phyloP scores from a whole-genome alignment of 2,113 vertebrate species.

The Andinoacara biseriatus region DNA sequence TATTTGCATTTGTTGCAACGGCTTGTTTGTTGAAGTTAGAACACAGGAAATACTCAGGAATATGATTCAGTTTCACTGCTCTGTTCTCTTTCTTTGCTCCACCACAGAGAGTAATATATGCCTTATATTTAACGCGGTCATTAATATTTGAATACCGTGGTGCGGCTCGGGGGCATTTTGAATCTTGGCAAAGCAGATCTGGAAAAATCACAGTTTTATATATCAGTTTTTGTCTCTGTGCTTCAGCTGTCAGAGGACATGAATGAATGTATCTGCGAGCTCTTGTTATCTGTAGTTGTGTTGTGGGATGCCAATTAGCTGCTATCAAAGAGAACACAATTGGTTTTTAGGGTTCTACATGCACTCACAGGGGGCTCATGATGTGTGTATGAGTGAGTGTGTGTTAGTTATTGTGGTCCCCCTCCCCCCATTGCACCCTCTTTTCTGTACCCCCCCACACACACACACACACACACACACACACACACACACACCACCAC shows the following conservation, averaged over 20 bases:
- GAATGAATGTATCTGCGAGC: background rate
- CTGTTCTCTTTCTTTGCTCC: background rate
- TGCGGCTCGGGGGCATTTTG: slow-evolving; percentile 34
- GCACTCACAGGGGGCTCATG: background rate
- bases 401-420: background rate
- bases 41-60: background rate
- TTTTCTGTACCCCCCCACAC: slow-evolving; percentile 24
- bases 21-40: background rate
- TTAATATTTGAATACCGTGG: slow-evolving; percentile 57
- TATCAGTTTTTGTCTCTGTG: slow-evolving; percentile 25
- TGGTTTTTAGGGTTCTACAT: slow-evolving; percentile 17
- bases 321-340: slow-evolving; percentile 10
- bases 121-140: slow-evolving; percentile 41
- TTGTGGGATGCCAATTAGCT: slow-evolving; percentile 45
- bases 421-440: background rate
- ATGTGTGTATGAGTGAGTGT: background rate
- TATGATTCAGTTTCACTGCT: background rate
- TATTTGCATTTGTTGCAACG: slow-evolving; percentile 1
- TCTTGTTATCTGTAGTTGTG: slow-evolving; percentile 34
- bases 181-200: slow-evolving; percentile 23
- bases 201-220: slow-evolving; percentile 16
- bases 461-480: no score
- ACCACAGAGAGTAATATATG: slow-evolving; percentile 34
- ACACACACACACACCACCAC: no score
- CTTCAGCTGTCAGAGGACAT: slow-evolving; percentile 17